Evolutionary conservation across 1,140 invertebrate genomes (phyloP).

Genomic region (Neodiprion lecontei): DNA sequence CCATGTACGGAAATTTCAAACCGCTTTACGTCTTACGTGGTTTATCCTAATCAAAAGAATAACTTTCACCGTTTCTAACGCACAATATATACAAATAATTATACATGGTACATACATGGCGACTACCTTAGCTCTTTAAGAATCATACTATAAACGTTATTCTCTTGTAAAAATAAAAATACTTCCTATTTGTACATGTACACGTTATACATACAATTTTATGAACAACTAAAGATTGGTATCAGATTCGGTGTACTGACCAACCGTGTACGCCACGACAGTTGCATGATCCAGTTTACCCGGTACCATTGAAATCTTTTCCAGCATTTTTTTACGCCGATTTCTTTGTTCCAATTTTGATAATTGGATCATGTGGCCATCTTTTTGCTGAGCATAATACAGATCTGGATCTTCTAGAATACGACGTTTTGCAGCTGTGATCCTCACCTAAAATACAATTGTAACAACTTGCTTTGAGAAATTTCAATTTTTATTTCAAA

Average conservation of each 20-base stretch:
- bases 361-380: slow-evolving; percentile 63
- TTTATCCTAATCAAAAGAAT: neutral
- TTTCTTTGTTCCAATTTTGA: slow-evolving; percentile 70
- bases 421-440: slow-evolving; percentile 79
- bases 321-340: slow-evolving; percentile 73
- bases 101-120: neutral
- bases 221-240: slow-evolving; percentile 24
- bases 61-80: neutral
- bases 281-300: slow-evolving; percentile 95
- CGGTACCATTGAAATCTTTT: slow-evolving; percentile 78
- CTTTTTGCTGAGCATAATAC: slow-evolving; percentile 69
- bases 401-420: slow-evolving; percentile 84
- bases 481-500: neutral
- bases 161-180: neutral
- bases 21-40: neutral
- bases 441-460: slow-evolving; percentile 52
- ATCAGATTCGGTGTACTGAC: slow-evolving; percentile 42
- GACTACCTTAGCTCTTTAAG: neutral
- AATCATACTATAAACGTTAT: neutral
- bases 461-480: neutral
- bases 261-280: slow-evolving; percentile 82
- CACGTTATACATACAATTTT: neutral
- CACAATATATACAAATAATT: slow-evolving; percentile 3
- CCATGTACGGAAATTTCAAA: too few species aligned
- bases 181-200: neutral